These are phyloP conservation scores for Anisognathus igniventris DNA, from an alignment of 2,797 vertebrate genomes.

Conservation along the genomic window DNA sequence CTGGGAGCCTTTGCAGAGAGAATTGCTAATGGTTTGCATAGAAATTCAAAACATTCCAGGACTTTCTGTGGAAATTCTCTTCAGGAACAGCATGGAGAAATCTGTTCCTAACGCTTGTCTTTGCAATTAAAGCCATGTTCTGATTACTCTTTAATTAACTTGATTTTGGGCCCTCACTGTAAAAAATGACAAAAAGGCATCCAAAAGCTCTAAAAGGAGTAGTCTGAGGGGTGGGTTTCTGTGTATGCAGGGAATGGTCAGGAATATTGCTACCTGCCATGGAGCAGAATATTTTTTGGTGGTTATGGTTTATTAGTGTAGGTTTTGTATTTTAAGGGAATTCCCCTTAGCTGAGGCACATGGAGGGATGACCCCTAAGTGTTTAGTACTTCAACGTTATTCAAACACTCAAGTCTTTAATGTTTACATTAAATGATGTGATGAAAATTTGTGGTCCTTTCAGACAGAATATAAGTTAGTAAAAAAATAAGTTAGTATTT, in stretches of 20 bases:
- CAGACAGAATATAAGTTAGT: not conserved
- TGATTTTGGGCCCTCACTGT: not conserved
- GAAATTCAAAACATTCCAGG: not conserved
- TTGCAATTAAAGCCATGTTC: not conserved
- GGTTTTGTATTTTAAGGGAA: not conserved
- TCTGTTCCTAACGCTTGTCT: not conserved
- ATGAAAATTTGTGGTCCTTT: not conserved
- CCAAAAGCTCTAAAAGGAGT: not conserved
- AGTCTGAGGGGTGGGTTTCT: not conserved
- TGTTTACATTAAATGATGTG: not conserved
- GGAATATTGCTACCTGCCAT: not conserved
- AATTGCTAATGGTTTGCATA: not conserved
- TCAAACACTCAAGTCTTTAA: not conserved
- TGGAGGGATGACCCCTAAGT: not conserved
- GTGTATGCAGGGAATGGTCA: not conserved
- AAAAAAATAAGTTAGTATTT: not conserved
- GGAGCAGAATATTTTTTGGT: not conserved
- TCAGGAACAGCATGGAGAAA: not conserved
- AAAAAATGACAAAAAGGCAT: not conserved
- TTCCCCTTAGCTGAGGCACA: not conserved
- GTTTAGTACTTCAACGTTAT: not conserved
- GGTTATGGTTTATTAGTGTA: not conserved
- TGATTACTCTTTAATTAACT: not conserved
- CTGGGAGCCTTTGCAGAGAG: not conserved
- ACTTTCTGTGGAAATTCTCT: not conserved